phyloP scores from a whole-genome alignment of 2,888 invertebrate species.

The Periphyllus acericola region DNA sequence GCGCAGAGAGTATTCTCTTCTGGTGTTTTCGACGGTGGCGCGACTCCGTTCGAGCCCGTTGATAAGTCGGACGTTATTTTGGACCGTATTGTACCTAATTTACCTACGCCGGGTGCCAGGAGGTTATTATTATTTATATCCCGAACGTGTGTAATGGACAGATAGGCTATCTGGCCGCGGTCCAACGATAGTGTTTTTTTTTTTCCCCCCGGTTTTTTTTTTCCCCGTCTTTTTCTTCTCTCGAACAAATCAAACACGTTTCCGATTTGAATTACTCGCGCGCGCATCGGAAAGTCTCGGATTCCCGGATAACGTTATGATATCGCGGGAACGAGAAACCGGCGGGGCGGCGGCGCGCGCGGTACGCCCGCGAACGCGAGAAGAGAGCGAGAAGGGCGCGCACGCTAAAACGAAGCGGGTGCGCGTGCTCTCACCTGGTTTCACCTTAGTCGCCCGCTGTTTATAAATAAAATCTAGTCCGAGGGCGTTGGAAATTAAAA shows the following conservation, averaged over 20 bases:
- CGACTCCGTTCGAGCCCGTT: not conserved
- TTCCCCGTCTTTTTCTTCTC: too few species aligned
- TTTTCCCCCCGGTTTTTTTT: too few species aligned
- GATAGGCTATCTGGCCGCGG: slow-evolving; percentile 41
- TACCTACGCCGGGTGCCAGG: slow-evolving; percentile 52
- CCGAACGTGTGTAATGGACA: slow-evolving; percentile 55
- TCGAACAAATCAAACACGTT: slow-evolving; percentile 54
- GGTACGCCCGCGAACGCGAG: not conserved
- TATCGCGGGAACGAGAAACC: not conserved
- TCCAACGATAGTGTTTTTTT: slow-evolving; percentile 50
- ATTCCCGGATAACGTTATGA: slow-evolving; percentile 17
- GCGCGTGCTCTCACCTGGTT: slow-evolving; percentile 54
- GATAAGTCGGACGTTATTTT: slow-evolving; percentile 47
- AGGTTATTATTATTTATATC: slow-evolving; percentile 59
- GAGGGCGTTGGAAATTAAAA: slow-evolving; percentile 61
- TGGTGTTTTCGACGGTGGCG: not conserved
- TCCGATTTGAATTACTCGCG: slow-evolving; percentile 51
- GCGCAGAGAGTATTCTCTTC: not conserved
- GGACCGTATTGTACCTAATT: slow-evolving; percentile 58
- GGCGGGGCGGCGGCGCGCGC: not conserved
- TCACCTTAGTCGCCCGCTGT: slow-evolving; percentile 59
- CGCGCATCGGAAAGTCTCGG: slow-evolving; percentile 34
- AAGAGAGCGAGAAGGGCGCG: not conserved
- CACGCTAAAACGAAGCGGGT: slow-evolving; percentile 9
- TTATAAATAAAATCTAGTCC: slow-evolving; percentile 62